Conservation (phyloP, 2,797 vertebrate genomes). For the Esox masquinongy region DNA sequence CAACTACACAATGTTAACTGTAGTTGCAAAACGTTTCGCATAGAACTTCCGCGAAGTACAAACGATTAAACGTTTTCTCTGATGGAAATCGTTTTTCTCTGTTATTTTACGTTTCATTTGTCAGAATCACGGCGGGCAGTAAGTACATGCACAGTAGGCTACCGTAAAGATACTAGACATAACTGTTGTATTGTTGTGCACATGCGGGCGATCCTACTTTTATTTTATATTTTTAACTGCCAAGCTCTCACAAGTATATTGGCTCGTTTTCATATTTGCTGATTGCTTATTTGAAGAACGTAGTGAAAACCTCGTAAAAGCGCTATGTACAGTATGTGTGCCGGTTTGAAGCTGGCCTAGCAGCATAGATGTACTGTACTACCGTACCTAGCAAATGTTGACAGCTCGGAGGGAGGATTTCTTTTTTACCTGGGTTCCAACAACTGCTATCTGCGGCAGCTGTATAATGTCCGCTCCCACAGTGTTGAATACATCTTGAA, state of each 20-base stretch:
- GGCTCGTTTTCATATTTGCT: not conserved
- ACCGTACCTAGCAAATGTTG: not conserved
- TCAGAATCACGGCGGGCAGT: constrained; percentile 3
- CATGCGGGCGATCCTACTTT: not conserved
- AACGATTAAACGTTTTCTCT: too few species aligned
- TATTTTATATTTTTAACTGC: not conserved
- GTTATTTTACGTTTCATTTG: too few species aligned
- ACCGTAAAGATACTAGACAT: not conserved
- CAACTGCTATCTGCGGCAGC: constrained; percentile 96
- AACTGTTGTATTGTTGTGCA: not conserved
- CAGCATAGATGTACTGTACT: not conserved
- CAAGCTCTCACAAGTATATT: not conserved
- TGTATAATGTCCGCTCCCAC: constrained; percentile 96
- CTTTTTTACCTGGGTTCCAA: constrained; percentile 90
- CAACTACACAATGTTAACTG: too few species aligned
- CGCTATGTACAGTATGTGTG: not conserved
- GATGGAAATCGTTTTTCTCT: too few species aligned
- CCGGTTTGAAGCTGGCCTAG: not conserved
- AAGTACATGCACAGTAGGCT: not conserved
- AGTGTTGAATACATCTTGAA: constrained; percentile 98
- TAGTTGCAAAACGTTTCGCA: too few species aligned
- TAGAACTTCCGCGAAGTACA: too few species aligned
- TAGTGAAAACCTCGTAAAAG: not conserved
- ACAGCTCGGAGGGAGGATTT: not conserved
- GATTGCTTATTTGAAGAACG: not conserved